Evolutionary conservation across 2,113 vertebrate species (phyloP).

Genomic region (Pelvicachromis taeniatus): DNA sequence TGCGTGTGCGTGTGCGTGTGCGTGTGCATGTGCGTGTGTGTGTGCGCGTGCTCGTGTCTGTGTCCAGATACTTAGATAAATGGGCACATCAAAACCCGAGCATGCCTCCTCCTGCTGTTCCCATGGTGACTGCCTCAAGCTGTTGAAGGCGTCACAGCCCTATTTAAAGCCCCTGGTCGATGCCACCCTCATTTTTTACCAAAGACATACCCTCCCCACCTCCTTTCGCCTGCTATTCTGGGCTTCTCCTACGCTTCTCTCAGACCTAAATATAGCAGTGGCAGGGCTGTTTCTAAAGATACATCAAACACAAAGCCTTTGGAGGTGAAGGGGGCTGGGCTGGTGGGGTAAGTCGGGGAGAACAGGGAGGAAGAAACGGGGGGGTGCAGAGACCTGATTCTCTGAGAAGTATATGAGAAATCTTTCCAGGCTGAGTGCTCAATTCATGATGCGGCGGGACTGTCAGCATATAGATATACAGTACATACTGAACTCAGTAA

Average conservation of each 20-base stretch:
- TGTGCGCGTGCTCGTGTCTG: neutral
- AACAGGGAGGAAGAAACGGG: neutral
- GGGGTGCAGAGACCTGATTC: slow-evolving; percentile 19
- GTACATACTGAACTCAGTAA: neutral
- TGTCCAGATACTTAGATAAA: slow-evolving; percentile 43
- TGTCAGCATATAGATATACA: neutral
- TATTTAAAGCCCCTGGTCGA: slow-evolving; percentile 69
- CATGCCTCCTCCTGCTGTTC: slow-evolving; percentile 55
- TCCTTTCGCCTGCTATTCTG: slow-evolving; percentile 56
- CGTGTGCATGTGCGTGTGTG: neutral
- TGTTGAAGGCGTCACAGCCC: slow-evolving; percentile 62
- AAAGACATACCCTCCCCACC: slow-evolving; percentile 48
- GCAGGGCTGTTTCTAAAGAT: slow-evolving; percentile 59
- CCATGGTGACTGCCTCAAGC: slow-evolving; percentile 69
- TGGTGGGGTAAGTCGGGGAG: neutral
- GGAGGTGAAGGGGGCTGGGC: neutral
- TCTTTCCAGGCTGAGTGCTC: neutral
- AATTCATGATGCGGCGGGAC: neutral
- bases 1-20: neutral
- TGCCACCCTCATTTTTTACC: slow-evolving; percentile 65
- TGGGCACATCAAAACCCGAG: slow-evolving; percentile 26
- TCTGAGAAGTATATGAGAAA: neutral
- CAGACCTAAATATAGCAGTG: slow-evolving; percentile 64
- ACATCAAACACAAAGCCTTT: slow-evolving; percentile 31
- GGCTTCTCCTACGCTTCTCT: slow-evolving; percentile 46